Conservation (phyloP, 1,140 invertebrate species). For the Galleria mellonella region DNA sequence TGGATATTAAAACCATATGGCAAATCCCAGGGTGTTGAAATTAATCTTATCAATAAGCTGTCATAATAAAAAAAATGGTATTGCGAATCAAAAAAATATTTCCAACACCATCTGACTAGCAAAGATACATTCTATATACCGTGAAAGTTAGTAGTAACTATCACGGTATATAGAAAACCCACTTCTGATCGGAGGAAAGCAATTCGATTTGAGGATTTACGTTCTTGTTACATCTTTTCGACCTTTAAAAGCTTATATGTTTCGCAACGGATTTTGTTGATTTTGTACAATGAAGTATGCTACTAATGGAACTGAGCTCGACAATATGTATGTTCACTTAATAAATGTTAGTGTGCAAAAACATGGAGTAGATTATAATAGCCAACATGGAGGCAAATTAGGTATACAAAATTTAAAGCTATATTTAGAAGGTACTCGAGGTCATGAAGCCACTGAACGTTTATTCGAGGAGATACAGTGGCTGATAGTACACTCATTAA, state of each 20-base stretch:
- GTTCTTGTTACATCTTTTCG: conserved; percentile 89
- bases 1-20: conserved; percentile 99
- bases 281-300: conserved; percentile 89
- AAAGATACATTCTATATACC: conserved; percentile 94
- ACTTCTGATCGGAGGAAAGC: conserved; percentile 89
- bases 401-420: conserved; percentile 92
- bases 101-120: conserved; percentile 42
- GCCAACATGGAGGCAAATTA: conserved; percentile 95
- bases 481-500: conserved; percentile 90
- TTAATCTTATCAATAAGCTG: conserved; percentile 90
- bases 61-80: conserved; percentile 92
- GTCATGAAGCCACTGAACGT: conserved; percentile 88
- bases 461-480: conserved; percentile 90
- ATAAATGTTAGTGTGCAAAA: conserved; percentile 93
- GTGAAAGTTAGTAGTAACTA: too few relatives aligned
- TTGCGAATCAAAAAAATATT: conserved; percentile 80
- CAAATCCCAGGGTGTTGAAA: conserved; percentile 89
- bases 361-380: conserved; percentile 93
- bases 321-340: conserved; percentile 91
- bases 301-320: conserved; percentile 84
- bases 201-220: conserved; percentile 90
- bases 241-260: conserved; percentile 88
- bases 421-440: conserved; percentile 92
- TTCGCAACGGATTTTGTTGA: conserved; percentile 86
- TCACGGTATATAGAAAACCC: conserved; percentile 92